These are phyloP conservation scores for Anarhynchus alexandrinus DNA, from an alignment of 2,113 vertebrate species.

Conservation along the genomic window DNA sequence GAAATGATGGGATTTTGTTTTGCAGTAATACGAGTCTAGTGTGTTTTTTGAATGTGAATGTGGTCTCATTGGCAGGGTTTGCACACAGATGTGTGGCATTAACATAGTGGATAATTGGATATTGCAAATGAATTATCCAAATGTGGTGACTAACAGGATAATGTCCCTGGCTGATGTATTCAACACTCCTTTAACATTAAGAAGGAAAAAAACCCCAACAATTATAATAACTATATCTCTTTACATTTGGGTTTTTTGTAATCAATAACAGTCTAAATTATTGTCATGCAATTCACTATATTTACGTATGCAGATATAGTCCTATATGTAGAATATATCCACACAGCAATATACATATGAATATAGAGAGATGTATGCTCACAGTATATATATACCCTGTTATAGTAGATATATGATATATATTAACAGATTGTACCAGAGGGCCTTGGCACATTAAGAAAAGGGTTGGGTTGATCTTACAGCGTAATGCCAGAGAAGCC, in stretches of 20 bases:
- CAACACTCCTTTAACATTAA: not conserved
- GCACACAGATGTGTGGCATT: conserved; percentile 65
- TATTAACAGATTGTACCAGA: not conserved
- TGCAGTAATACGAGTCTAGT: not conserved
- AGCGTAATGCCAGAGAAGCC: not conserved
- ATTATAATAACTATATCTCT: not conserved
- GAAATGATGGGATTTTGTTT: conserved; percentile 30
- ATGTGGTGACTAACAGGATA: conserved; percentile 51
- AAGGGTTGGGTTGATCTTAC: not conserved
- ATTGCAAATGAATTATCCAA: conserved; percentile 65
- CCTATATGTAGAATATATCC: not conserved
- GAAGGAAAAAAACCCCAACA: not conserved
- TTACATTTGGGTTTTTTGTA: not conserved
- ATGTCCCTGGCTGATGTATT: conserved; percentile 23
- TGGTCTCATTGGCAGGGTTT: conserved; percentile 55
- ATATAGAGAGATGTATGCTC: not conserved
- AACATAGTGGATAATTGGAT: conserved; percentile 68
- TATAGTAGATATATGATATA: not conserved
- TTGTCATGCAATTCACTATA: not conserved
- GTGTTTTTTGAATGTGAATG: conserved; percentile 53
- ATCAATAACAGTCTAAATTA: not conserved
- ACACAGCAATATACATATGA: not conserved
- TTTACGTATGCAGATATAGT: not conserved
- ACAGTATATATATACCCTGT: not conserved
- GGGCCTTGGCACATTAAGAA: not conserved